Conservation (phyloP, 2,797 vertebrate genomes). For the Rhinichthys osculus region DNA sequence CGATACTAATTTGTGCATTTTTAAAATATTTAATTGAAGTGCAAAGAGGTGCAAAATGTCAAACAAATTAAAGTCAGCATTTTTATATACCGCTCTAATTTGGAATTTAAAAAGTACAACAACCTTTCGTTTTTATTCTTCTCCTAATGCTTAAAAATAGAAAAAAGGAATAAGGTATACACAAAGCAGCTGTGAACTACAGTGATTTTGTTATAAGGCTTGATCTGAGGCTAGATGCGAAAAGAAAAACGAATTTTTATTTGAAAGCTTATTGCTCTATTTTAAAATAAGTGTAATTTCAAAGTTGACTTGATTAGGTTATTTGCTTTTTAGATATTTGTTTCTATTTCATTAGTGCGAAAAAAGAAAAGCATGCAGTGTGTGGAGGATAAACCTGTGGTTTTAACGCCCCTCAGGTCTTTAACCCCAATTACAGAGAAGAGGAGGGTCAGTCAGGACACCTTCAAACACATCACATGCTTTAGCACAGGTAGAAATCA, state of each 20-base stretch:
- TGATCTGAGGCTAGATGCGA: not conserved
- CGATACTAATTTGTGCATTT: too few relatives aligned
- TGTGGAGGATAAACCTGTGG: not conserved
- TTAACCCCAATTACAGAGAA: constrained; percentile 44
- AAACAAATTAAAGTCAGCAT: not conserved
- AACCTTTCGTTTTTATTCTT: not conserved
- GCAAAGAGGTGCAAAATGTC: too few relatives aligned
- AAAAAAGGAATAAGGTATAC: not conserved
- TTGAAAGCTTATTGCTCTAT: not conserved
- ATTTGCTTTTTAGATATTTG: not conserved
- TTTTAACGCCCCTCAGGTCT: constrained; percentile 21
- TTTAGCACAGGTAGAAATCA: not conserved
- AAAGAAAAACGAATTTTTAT: not conserved
- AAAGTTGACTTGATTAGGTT: not conserved
- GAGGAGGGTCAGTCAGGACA: constrained; percentile 16
- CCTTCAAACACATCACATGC: not conserved
- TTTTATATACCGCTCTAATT: not conserved
- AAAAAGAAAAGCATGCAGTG: not conserved
- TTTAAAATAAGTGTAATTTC: not conserved
- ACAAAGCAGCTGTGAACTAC: not conserved
- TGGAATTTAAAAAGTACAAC: not conserved
- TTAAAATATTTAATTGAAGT: too few relatives aligned
- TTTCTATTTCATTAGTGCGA: not conserved
- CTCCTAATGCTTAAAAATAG: not conserved
- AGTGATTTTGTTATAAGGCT: not conserved